Evolutionary conservation across 1,140 invertebrate genomes (phyloP).

Genomic region (Drosophila lacertosa): DNA sequence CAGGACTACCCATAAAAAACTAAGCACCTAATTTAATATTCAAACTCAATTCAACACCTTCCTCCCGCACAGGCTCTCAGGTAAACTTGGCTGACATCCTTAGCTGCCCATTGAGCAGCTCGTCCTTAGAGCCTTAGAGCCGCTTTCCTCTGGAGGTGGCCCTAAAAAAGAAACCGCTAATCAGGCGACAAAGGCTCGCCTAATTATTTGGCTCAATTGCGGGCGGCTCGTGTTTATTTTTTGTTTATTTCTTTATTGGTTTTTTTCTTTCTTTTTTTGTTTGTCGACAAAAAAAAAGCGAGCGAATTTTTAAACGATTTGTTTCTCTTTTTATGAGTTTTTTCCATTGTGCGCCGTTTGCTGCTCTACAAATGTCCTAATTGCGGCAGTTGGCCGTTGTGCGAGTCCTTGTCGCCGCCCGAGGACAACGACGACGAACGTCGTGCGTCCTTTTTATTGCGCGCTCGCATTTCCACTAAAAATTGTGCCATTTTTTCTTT

Average conservation of each 20-base stretch:
- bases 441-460: constrained; percentile 57
- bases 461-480: constrained; percentile 79
- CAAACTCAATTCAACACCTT: too few relatives aligned
- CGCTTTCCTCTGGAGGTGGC: neutral
- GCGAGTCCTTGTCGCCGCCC: constrained; percentile 12
- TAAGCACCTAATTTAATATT: too few relatives aligned
- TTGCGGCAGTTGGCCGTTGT: constrained; percentile 65
- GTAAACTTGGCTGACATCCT: too few relatives aligned
- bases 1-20: too few relatives aligned
- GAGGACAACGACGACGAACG: too few relatives aligned
- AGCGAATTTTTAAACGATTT: constrained; percentile 76
- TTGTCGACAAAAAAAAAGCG: constrained; percentile 73
- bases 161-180: constrained; percentile 74
- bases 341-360: constrained; percentile 59
- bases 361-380: constrained; percentile 74
- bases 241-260: constrained; percentile 43
- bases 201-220: constrained; percentile 77
- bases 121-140: too few relatives aligned
- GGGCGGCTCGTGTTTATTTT: constrained; percentile 51
- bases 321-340: constrained; percentile 82
- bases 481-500: constrained; percentile 60
- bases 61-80: too few relatives aligned
- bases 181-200: constrained; percentile 70
- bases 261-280: constrained; percentile 25
- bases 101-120: constrained; percentile 20